A percentile compares a stretch with the other conserved stretches of the same genome.
phyloP scores from a whole-genome alignment of 2,888 invertebrate genomes.

The Yponomeuta cagnagella region DNA sequence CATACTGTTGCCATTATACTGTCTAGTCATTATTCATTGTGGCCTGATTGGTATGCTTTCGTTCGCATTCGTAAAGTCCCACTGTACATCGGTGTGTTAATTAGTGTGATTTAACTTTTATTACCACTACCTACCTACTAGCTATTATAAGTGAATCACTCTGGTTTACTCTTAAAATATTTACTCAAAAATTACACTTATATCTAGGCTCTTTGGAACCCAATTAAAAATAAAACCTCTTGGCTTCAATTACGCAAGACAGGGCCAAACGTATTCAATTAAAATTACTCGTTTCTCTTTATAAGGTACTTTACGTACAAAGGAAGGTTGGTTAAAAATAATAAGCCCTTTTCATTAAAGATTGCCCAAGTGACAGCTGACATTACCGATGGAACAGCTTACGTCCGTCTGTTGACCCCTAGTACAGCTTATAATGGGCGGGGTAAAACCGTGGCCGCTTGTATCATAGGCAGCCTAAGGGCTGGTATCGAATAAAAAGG shows the following conservation, averaged over 20 bases:
- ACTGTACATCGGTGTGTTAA: background rate
- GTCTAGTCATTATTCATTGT: no score
- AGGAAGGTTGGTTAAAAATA: background rate
- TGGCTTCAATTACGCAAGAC: background rate
- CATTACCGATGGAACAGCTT: background rate
- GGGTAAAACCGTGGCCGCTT: no score
- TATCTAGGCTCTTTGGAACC: background rate
- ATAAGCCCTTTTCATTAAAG: constrained; percentile 1
- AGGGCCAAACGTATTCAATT: background rate
- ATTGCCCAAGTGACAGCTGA: background rate
- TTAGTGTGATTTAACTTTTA: background rate
- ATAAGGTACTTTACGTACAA: background rate
- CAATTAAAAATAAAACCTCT: background rate
- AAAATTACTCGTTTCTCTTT: background rate
- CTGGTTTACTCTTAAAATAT: background rate
- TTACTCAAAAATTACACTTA: background rate
- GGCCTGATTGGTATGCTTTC: no score
- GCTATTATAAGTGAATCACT: background rate
- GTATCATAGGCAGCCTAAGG: no score
- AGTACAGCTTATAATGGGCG: no score
- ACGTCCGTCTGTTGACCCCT: no score
- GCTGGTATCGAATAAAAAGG: no score
- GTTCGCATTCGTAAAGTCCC: no score
- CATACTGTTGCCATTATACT: no score
- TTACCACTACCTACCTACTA: background rate